Evolutionary conservation across 37 sponge, comb jelly and placozoan species (phyloP), one percentile per base, ranked within the genome.

Genomic region (Diacarnus erythraeanus): DNA sequence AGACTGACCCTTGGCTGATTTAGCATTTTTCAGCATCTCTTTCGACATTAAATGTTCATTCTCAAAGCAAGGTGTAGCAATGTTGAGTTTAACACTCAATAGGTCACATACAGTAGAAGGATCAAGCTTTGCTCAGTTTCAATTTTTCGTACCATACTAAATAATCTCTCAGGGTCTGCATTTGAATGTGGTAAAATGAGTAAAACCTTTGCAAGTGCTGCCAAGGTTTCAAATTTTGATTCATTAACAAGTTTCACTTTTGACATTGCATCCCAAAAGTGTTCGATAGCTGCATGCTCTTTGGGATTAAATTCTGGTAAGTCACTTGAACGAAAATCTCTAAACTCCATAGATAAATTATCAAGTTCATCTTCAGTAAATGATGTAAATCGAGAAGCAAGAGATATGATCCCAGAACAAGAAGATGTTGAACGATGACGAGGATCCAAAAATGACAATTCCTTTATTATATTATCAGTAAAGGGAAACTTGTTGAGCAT

Each of bases 121-220:
- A 36, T 72, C 74, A 56, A 82, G 74, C 8, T 38, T 59, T 17
- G 35, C 59, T 31, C n/a, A n/a, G n/a, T n/a, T n/a, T n/a, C n/a
- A n/a, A n/a, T n/a, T n/a, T n/a, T n/a, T n/a, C n/a, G n/a, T n/a
- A n/a, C n/a, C n/a, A n/a, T n/a, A n/a, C n/a, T 72, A 33, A 31
- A 64, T 38, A 73, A 42, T 21, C 75, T 6, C 43, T 82, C 83
- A 38, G 75, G 75, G 64, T 74, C 74, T 57, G 83, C 83, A 74
- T 82, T 82, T 22, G 69, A 59, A 58, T 80, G 81, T 12, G 81
- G 81, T 25, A 73, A 39, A 42, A 82, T 34, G 17, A 73, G 83
- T 37, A 82, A 36, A 35, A 26, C 20, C 47, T 72, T 74, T 2
- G 74, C 74, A 33, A 82, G 51, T 29, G 33, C 38, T 44, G 75